A percentile compares a stretch with the other conserved stretches of the same genome.
phyloP scores from a whole-genome alignment of 2,888 invertebrate genomes.

The Carcina quercana region DNA sequence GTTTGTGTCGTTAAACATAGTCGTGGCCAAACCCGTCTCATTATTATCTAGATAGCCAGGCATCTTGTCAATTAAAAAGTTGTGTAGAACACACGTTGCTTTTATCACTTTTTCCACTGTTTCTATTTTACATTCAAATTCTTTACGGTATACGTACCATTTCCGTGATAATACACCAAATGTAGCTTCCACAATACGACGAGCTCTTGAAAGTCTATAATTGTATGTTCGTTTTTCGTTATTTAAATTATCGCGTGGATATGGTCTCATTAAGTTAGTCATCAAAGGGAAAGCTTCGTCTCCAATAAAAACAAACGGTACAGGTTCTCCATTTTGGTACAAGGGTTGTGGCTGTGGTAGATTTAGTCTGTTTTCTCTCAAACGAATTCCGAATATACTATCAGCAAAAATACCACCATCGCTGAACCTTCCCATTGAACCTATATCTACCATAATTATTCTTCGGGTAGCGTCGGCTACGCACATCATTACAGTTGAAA shows the following conservation, averaged over 20 bases:
- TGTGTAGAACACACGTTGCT: constrained; percentile 9
- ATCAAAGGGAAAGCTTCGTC: constrained; percentile 18
- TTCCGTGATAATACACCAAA: constrained; percentile 20
- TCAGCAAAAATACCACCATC: constrained; percentile 17
- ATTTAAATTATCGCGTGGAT: constrained; percentile 16
- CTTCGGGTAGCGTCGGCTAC: constrained; percentile 12
- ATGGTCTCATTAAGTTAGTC: constrained; percentile 20
- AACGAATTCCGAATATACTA: constrained; percentile 13
- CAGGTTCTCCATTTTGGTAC: constrained; percentile 12
- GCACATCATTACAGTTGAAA: background rate
- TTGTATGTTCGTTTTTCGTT: constrained; percentile 16
- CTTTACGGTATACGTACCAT: constrained; percentile 15
- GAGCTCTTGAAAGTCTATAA: constrained; percentile 19
- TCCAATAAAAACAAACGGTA: constrained; percentile 20
- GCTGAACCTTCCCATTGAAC: constrained; percentile 15
- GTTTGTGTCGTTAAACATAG: background rate
- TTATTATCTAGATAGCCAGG: background rate
- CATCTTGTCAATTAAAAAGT: background rate
- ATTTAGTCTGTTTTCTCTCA: constrained; percentile 17
- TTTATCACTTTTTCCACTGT: constrained; percentile 15
- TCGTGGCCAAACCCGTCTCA: background rate
- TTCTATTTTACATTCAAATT: background rate
- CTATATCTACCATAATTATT: constrained; percentile 15
- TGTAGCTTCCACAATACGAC: constrained; percentile 21
- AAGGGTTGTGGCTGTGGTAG: constrained; percentile 14